phyloP scores from a whole-genome alignment of 2,113 vertebrate genomes.

The Neotoma lepida region DNA sequence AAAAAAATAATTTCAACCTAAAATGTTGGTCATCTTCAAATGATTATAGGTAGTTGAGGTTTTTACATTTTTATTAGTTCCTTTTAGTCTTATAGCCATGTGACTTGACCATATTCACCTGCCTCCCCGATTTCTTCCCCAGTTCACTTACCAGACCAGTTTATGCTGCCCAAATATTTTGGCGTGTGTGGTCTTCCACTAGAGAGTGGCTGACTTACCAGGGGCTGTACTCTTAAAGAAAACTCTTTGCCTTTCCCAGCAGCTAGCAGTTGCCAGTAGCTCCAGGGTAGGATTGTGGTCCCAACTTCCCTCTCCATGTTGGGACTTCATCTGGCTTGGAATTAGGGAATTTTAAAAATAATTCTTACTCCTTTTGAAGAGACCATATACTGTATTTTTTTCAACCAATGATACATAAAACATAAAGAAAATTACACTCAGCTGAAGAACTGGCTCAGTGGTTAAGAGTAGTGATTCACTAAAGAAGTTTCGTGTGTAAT shows the following conservation, averaged over 20 bases:
- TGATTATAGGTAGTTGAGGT: not conserved
- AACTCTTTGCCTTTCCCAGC: too few species aligned
- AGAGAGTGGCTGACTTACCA: not conserved
- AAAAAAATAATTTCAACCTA: not conserved
- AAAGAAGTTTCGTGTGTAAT: not conserved
- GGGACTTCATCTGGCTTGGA: not conserved
- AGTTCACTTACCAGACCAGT: not conserved
- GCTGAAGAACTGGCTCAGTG: not conserved
- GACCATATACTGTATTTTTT: not conserved
- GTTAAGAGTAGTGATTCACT: not conserved
- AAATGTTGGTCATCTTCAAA: constrained; percentile 5
- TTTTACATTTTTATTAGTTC: not conserved
- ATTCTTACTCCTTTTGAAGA: not conserved
- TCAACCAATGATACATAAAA: not conserved
- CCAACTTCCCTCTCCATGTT: not conserved
- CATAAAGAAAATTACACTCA: not conserved
- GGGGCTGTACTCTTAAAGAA: not conserved
- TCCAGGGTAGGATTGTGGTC: not conserved
- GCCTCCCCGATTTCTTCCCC: not conserved
- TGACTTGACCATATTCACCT: not conserved
- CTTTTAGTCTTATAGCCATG: not conserved
- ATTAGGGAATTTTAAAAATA: not conserved
- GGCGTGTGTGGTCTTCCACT: not conserved
- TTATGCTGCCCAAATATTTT: not conserved
- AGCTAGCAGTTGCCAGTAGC: not conserved